Conservation (phyloP, 2,113 vertebrate species). For the Eulemur rufifrons region DNA sequence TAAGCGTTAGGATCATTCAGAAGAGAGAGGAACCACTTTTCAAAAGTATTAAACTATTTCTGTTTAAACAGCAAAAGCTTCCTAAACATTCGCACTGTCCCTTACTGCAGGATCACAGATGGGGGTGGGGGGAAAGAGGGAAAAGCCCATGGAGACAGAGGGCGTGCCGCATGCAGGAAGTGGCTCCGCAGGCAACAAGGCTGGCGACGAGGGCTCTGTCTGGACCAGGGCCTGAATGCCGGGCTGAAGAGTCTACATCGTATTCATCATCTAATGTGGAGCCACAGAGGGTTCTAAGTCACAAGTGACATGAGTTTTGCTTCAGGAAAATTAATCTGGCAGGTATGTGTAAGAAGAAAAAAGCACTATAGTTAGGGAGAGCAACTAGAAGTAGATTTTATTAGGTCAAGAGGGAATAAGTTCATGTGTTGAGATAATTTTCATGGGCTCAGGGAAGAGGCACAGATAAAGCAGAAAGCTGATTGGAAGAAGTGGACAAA, state of each 20-base stretch:
- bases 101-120: not conserved
- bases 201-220: not conserved
- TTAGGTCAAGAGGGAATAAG: not conserved
- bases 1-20: no score
- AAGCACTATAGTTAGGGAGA: not conserved
- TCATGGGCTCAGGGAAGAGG: not conserved
- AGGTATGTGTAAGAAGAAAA: not conserved
- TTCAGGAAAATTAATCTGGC: not conserved
- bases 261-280: not conserved
- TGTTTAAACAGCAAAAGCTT: not conserved
- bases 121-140: accelerated
- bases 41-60: no score
- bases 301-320: not conserved
- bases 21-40: no score
- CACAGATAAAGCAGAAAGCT: not conserved
- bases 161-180: accelerated
- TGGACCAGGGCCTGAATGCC: not conserved
- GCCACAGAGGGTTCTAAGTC: not conserved
- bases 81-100: not conserved
- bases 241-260: not conserved
- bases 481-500: not conserved
- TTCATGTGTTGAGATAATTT: not conserved
- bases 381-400: not conserved
- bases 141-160: not conserved
- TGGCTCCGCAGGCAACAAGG: not conserved